Evolutionary conservation across 2,113 vertebrate genomes (phyloP), one percentile per base, ranked within the genome.

Genomic region (Orientallactaga bullata): DNA sequence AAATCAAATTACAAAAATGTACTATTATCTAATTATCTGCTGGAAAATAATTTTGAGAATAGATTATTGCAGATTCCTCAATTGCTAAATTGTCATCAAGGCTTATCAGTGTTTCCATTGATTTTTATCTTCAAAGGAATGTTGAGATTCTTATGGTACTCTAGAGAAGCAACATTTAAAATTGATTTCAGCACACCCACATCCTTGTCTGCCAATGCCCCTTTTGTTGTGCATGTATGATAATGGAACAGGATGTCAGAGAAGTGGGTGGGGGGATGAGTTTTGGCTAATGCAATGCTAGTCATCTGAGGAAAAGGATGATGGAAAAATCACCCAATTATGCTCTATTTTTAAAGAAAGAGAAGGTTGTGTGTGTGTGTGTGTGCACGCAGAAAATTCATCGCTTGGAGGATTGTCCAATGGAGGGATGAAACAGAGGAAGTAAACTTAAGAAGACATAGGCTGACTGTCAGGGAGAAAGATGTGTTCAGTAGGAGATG

Each of bases 251-350:
- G 93, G 66, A 90, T 93, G 79, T 92, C 72, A 85, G 91, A 96
- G 89, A 97, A 96, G 21, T 21, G 76, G 94, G 80, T 94, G 60
- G 96, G 95, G 93, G 95, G 96, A 85, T 89, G 89, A 71, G 89
- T 77, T 94, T 95, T 79, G 96, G 58, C 69, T 83, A 92, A 95
- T 58, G 79, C 35, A 66, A 60, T 90, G 80, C 68, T 90, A 71
- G 77, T 83, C 11, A 66, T 94, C 72, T 92, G 63, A 96, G 58
- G 32, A 69, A 95, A 90, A 80, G 58, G 74, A 66, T 71, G 80
- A 80, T 92, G 72, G 68, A 71, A 92, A 93, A 83, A 76, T 91
- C 83, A 91, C 69, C 82, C 90, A 63, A 39, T 72, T 76, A 72
- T 83, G 93, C 88, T 92, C 15, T 16, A 63, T 37, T 84, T 92